These are phyloP conservation scores for Halictus ligatus DNA, from an alignment of 2,888 invertebrate species.

Conservation along the genomic window DNA sequence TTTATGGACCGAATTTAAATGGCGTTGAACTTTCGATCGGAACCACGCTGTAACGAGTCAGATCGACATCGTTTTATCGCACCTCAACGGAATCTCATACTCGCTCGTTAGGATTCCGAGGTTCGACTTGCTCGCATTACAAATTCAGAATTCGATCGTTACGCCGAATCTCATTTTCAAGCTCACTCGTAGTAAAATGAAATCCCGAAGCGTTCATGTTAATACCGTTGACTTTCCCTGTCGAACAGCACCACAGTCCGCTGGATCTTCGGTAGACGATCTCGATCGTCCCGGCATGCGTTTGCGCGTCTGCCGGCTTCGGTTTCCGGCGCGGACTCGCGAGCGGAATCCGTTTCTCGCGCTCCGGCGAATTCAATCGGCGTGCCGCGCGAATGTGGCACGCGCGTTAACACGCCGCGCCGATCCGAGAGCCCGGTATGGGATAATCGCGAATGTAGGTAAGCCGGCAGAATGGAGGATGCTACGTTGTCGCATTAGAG, in stretches of 20 bases:
- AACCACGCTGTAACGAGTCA: background rate
- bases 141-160: background rate
- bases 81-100: background rate
- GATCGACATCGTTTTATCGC: background rate
- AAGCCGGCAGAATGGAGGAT: constrained; percentile 71
- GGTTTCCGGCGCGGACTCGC: background rate
- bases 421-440: constrained; percentile 72
- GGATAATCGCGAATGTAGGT: constrained; percentile 81
- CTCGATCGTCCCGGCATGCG: background rate
- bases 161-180: background rate
- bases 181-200: background rate
- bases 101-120: background rate
- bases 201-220: background rate
- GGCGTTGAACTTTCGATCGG: background rate
- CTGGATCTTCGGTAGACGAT: constrained; percentile 6
- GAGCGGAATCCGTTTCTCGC: constrained; percentile 55
- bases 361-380: constrained; percentile 68
- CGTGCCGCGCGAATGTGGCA: constrained; percentile 77
- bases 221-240: background rate
- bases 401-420: constrained; percentile 71
- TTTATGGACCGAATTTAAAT: too few species aligned
- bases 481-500: constrained; percentile 76
- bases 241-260: background rate
- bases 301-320: background rate
- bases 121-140: background rate